phyloP scores from a whole-genome alignment of 1,140 invertebrate genomes.

The Drosophila hydei region DNA sequence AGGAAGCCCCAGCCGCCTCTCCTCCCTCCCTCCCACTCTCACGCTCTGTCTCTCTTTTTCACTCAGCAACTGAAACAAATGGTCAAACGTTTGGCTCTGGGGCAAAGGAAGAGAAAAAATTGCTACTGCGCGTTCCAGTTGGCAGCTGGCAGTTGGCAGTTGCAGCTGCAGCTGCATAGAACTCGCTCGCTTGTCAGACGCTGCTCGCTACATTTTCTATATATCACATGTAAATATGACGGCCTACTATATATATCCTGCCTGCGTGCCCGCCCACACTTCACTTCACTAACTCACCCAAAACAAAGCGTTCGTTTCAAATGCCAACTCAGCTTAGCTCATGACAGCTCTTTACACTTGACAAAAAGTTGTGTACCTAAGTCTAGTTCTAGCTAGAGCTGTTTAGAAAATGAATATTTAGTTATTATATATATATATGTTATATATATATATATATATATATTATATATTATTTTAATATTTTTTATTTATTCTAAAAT shows the following conservation, averaged over 20 bases:
- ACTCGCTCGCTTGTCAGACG: slow-evolving; percentile 37
- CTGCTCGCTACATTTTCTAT: slow-evolving; percentile 57
- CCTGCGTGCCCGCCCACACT: not conserved
- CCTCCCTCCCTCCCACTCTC: not conserved
- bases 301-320: slow-evolving; percentile 12
- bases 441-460: too few relatives aligned
- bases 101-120: slow-evolving; percentile 22
- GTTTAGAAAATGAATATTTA: too few relatives aligned
- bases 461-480: too few relatives aligned
- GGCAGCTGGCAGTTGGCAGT: slow-evolving; percentile 47
- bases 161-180: slow-evolving; percentile 23
- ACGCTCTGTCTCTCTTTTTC: not conserved
- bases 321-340: slow-evolving; percentile 56
- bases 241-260: slow-evolving; percentile 20
- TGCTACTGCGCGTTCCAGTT: slow-evolving; percentile 25
- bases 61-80: slow-evolving; percentile 51
- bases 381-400: too few relatives aligned
- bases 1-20: slow-evolving; percentile 40
- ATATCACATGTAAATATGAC: slow-evolving; percentile 76
- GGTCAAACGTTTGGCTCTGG: slow-evolving; percentile 51
- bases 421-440: too few relatives aligned
- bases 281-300: not conserved
- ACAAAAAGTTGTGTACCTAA: not conserved
- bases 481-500: too few relatives aligned
- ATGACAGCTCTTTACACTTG: slow-evolving; percentile 6